Conservation (phyloP, 2,888 invertebrate species). For the Lobophora halterata region DNA sequence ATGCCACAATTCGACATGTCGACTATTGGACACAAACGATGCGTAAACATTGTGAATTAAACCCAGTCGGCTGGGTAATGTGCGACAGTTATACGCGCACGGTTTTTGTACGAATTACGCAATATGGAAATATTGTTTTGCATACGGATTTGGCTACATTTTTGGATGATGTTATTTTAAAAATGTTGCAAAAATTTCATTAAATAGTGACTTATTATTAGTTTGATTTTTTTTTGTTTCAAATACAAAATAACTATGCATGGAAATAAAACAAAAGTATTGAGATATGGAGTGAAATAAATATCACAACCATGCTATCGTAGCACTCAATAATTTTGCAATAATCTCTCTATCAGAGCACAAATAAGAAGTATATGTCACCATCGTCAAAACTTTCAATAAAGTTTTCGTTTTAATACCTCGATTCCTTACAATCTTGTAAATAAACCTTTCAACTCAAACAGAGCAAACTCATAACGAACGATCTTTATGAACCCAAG, state of each 20-base stretch:
- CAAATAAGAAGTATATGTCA: too few species aligned
- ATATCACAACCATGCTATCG: too few species aligned
- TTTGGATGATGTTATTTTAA: conserved; percentile 19
- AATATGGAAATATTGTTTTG: conserved; percentile 20
- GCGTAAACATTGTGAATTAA: conserved; percentile 65
- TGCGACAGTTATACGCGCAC: conserved; percentile 41
- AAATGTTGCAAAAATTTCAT: too few species aligned
- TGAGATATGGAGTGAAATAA: too few species aligned
- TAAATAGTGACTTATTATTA: too few species aligned
- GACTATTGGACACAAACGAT: conserved; percentile 57
- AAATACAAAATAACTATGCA: too few species aligned
- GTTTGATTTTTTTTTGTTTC: too few species aligned
- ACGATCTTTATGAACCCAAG: conserved; percentile 43
- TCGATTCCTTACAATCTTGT: conserved; percentile 4
- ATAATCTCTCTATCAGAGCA: too few species aligned
- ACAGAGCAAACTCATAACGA: conserved; percentile 30
- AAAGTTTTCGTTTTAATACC: conserved; percentile 12
- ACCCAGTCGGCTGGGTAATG: conserved; percentile 54
- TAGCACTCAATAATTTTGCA: too few species aligned
- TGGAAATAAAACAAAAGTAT: too few species aligned
- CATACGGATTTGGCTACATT: conserved; percentile 15
- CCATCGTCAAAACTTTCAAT: conserved; percentile 3
- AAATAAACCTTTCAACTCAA: conserved; percentile 21
- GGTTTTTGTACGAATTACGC: conserved; percentile 27
- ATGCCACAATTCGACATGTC: conserved; percentile 47